phyloP scores from a whole-genome alignment of 2,797 vertebrate species.

The Lophotriccus pileatus region DNA sequence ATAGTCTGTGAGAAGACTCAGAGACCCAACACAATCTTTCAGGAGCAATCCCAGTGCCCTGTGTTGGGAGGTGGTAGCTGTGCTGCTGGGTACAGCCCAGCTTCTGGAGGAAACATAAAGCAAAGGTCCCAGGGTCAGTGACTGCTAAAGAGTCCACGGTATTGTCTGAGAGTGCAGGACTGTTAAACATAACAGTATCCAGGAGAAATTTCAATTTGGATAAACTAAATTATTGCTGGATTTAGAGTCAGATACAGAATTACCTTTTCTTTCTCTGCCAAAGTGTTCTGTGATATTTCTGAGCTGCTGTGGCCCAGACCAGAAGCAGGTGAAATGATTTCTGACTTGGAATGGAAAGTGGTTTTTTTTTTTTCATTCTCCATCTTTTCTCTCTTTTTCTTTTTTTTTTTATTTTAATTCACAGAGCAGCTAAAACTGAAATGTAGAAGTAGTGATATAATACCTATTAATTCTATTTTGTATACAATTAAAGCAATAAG shows the following conservation, averaged over 20 bases:
- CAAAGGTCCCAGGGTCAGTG: background rate
- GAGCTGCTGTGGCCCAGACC: background rate
- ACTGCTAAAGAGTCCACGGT: accelerated
- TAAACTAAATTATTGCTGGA: background rate
- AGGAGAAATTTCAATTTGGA: background rate
- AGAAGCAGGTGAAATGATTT: background rate
- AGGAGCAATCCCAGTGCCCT: background rate
- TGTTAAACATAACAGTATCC: background rate
- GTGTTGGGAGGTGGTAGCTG: accelerated
- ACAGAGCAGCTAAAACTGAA: background rate
- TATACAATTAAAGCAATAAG: background rate
- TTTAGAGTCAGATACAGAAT: background rate
- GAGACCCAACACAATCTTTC: accelerated
- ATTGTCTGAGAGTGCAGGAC: background rate
- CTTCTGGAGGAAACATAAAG: background rate
- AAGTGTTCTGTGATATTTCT: background rate
- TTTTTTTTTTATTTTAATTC: background rate
- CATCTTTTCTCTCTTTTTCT: background rate
- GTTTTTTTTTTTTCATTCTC: background rate
- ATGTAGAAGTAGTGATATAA: background rate
- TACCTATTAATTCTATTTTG: background rate
- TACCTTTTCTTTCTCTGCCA: background rate
- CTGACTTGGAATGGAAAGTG: background rate
- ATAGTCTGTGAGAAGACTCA: background rate
- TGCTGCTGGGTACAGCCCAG: background rate